A percentile compares a stretch with the other conserved stretches of the same genome.
Evolutionary conservation across 2,888 invertebrate species (phyloP).

Genomic region (Ectemnius lituratus): DNA sequence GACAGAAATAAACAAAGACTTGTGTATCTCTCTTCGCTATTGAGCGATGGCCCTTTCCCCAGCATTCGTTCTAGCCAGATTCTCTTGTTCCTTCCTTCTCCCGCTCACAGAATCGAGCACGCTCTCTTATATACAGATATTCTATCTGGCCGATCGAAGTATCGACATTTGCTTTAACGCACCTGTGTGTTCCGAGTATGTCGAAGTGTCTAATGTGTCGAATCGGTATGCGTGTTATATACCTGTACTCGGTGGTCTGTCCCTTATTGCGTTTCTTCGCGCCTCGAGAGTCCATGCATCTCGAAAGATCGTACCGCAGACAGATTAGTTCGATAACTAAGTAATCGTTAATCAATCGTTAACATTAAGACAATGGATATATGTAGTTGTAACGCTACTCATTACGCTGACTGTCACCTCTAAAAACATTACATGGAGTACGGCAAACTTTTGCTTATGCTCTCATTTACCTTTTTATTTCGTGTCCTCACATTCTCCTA

Average conservation of each 20-base stretch:
- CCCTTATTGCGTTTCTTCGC: neutral
- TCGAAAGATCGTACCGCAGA: constrained; percentile 31
- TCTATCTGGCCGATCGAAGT: neutral
- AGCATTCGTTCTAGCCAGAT: neutral
- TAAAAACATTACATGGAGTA: constrained; percentile 61
- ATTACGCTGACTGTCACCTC: constrained; percentile 60
- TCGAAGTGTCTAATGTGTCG: constrained; percentile 1
- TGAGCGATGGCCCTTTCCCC: constrained; percentile 30
- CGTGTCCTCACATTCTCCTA: neutral
- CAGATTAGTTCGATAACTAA: constrained; percentile 53
- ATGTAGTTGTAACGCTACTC: constrained; percentile 54
- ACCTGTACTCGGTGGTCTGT: constrained; percentile 32
- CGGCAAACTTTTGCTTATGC: constrained; percentile 42
- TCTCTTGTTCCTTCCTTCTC: constrained; percentile 1
- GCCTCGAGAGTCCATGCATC: neutral
- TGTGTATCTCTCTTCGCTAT: constrained; percentile 31
- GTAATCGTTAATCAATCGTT: constrained; percentile 61
- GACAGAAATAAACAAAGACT: constrained; percentile 65
- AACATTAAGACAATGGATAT: constrained; percentile 65
- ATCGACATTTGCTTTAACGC: neutral
- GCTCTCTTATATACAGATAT: constrained; percentile 30
- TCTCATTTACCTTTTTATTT: constrained; percentile 1
- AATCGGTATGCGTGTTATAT: neutral
- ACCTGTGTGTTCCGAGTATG: neutral
- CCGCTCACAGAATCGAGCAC: constrained; percentile 3